Evolutionary conservation across 2,113 vertebrate species (phyloP), one percentile per base, ranked within the genome.

Genomic region (Hylia prasina): DNA sequence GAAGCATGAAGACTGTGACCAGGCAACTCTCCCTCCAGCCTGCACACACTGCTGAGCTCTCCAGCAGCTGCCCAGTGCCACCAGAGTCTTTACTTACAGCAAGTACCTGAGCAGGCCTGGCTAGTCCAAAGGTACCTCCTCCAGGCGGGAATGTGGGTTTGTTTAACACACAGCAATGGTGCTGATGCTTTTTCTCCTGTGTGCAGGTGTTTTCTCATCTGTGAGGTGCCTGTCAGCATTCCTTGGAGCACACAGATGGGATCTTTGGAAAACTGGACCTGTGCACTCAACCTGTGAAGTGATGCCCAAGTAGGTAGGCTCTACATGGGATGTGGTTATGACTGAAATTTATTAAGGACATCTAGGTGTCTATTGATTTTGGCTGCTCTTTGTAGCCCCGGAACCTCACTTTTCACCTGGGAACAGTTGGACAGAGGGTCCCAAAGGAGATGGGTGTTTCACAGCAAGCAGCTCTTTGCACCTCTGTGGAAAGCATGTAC

Each of bases 231-330:
- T 23, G 16, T 31, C 28, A 40, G 7, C 8, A 17, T 35, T 83
- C 65, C 53, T 45, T 31, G 31, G 35, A 73, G 54, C 28, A 31
- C 20, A 24, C 7, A 22, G 35, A 15, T 60, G 40, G 22, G 48
- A 56, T 24, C 7, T 68, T 56, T 60, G 40, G 75, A 72, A 68
- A 76, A 72, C 11, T 4, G 2, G 42, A 47, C 10, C 30, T 0
- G 0, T 4, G 8, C 2, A 2, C 19, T 50, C 4, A 4, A 11
- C 27, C 10, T 22, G 12, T 76, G 79, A 90, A 37, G 30, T 15
- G 61, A 72, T 82, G 35, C 10, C 44, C 25, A 9, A 1, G 18
- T 7, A 82, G 35, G 28, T 8, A 25, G 15, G 19, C 7, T 78
- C 27, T 42, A 2, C 0, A 3, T 25, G 35, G 5, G 5, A 30